A percentile compares a stretch with the other conserved stretches of the same genome.
Conservation (phyloP, 2,113 vertebrate species). For the Petrocephalus zakoni region DNA sequence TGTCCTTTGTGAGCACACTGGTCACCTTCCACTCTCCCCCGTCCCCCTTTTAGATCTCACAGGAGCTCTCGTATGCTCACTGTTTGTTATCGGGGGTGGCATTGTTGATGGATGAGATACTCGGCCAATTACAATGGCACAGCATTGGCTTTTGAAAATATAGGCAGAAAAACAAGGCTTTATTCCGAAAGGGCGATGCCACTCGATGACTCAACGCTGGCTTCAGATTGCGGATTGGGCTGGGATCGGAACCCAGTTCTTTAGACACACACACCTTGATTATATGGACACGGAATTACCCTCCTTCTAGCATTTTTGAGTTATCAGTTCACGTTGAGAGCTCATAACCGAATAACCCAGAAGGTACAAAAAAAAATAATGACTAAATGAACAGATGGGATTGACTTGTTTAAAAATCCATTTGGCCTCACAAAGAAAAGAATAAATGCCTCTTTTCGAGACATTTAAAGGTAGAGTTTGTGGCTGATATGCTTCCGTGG, state of each 20-base stretch:
- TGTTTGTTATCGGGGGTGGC: constrained; percentile 74
- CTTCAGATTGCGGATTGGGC: constrained; percentile 28
- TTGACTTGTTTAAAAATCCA: background rate
- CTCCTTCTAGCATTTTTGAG: background rate
- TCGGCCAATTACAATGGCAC: constrained; percentile 76
- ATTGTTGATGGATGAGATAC: constrained; percentile 74
- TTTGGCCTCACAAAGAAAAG: background rate
- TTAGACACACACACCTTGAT: background rate
- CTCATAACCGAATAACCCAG: background rate
- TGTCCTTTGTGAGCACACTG: constrained; percentile 16
- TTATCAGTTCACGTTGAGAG: background rate
- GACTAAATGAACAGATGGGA: background rate
- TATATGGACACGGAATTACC: background rate
- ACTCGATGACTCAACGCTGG: constrained; percentile 48
- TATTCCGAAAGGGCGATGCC: constrained; percentile 52
- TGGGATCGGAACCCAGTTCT: constrained; percentile 24
- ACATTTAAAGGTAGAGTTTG: background rate
- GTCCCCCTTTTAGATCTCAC: constrained; percentile 59
- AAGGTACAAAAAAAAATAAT: background rate
- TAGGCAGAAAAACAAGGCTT: constrained; percentile 61
- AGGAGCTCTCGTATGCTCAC: constrained; percentile 66
- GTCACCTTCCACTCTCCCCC: constrained; percentile 39
- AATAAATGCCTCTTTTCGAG: background rate
- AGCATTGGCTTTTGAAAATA: constrained; percentile 72
- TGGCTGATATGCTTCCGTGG: constrained; percentile 38